Conservation (phyloP, 2,888 invertebrate species). For the Cremastinae sp. region DNA sequence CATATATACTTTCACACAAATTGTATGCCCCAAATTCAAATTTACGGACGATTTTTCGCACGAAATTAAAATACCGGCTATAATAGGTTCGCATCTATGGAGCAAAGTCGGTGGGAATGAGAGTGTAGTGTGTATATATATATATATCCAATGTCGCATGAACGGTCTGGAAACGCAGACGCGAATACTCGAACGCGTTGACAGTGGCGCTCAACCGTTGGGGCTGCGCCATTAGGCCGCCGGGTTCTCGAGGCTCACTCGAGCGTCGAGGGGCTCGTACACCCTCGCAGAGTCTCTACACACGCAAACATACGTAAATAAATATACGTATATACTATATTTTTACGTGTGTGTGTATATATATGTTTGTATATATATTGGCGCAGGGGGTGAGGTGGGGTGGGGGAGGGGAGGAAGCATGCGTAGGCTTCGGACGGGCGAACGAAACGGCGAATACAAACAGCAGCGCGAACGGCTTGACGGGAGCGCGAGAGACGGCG, state of each 20-base stretch:
- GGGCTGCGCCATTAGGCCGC: conserved; percentile 22
- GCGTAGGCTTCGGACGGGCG: not conserved
- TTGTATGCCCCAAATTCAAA: too few species aligned
- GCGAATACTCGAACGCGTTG: conserved; percentile 30
- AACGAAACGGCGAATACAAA: conserved; percentile 28
- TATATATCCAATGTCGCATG: conserved; percentile 4
- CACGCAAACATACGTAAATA: conserved; percentile 5
- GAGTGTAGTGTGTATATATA: not conserved
- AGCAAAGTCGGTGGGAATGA: too few species aligned
- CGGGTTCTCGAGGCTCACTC: conserved; percentile 51
- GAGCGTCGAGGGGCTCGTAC: conserved; percentile 39
- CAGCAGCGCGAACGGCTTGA: conserved; percentile 13
- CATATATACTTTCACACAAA: too few species aligned
- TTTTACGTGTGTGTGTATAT: not conserved
- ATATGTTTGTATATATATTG: not conserved
- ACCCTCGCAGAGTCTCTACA: conserved; percentile 4
- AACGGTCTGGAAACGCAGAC: not conserved
- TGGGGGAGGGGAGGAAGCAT: not conserved
- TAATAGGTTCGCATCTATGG: too few species aligned
- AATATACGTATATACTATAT: not conserved
- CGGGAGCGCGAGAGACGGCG: conserved; percentile 20
- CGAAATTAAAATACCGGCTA: too few species aligned
- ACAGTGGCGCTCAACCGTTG: conserved; percentile 44
- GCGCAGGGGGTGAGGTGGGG: too few species aligned
- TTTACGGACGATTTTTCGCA: too few species aligned